Conservation (phyloP, 2,113 vertebrate genomes). For the Takifugu flavidus region DNA sequence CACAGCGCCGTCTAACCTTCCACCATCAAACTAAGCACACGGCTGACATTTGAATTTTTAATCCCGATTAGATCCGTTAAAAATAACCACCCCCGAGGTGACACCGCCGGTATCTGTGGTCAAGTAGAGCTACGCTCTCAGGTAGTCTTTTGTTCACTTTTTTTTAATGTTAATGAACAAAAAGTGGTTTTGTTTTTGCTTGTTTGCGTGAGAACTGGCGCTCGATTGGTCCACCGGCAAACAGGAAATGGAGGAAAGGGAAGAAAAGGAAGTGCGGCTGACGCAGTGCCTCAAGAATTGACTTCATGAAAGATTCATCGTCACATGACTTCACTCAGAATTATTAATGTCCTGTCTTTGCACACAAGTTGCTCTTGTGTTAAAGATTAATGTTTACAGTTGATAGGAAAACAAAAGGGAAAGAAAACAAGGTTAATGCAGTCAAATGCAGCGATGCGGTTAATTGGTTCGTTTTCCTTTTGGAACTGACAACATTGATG, state of each 20-base stretch:
- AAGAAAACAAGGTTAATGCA: background rate
- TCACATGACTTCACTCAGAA: constrained; percentile 47
- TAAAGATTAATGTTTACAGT: constrained; percentile 29
- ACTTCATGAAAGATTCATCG: constrained; percentile 49
- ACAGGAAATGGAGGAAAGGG: constrained; percentile 25
- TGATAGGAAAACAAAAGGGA: constrained; percentile 5
- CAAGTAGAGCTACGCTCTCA: background rate
- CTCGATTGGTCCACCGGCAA: constrained; percentile 19
- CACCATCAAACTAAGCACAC: constrained; percentile 58
- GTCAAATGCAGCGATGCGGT: background rate
- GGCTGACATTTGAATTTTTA: constrained; percentile 73
- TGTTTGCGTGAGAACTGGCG: constrained; percentile 8
- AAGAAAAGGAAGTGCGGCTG: constrained; percentile 30
- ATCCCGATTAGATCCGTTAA: constrained; percentile 70
- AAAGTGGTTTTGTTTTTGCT: constrained; percentile 10
- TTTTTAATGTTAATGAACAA: background rate
- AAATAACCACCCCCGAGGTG: background rate
- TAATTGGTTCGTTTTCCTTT: background rate
- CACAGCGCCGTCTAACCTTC: constrained; percentile 60
- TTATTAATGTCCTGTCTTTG: constrained; percentile 46
- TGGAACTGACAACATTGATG: background rate
- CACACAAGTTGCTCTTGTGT: constrained; percentile 28
- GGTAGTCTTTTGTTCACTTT: background rate
- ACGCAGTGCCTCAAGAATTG: constrained; percentile 37
- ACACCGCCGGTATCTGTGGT: constrained; percentile 7